Percentiles rank a stretch among this genome's conserved stretches.
phyloP scores from a whole-genome alignment of 2,888 invertebrate genomes.

The Merodon equestris region DNA sequence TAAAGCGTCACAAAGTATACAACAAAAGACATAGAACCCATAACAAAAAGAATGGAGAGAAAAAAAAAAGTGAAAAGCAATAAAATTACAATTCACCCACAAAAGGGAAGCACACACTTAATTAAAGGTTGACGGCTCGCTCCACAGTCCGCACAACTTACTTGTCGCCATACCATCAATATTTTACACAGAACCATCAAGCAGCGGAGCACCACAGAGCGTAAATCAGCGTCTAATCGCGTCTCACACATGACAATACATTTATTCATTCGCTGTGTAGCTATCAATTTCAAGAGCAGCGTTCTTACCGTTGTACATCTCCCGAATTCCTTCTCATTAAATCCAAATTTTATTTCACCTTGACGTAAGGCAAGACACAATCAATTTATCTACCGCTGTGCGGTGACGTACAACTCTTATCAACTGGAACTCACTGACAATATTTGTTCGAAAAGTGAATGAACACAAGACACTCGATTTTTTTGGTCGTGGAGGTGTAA shows the following conservation, averaged over 20 bases:
- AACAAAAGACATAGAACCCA: constrained; percentile 15
- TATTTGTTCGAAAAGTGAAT: too few species aligned
- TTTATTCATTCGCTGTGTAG: constrained; percentile 14
- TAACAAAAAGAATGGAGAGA: not conserved
- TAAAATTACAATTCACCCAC: constrained; percentile 54
- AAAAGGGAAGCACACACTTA: constrained; percentile 65
- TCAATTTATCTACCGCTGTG: constrained; percentile 11
- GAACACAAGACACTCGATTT: constrained; percentile 26
- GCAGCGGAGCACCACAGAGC: too few species aligned
- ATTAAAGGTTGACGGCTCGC: constrained; percentile 58
- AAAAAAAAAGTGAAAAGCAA: constrained; percentile 52
- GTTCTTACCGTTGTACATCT: constrained; percentile 61
- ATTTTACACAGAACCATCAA: too few species aligned
- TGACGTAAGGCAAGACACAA: constrained; percentile 39
- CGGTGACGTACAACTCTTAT: constrained; percentile 48
- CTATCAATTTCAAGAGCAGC: not conserved
- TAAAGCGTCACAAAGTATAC: constrained; percentile 49
- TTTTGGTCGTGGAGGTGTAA: constrained; percentile 36
- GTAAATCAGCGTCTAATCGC: too few species aligned
- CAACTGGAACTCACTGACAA: constrained; percentile 11
- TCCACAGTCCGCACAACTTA: constrained; percentile 10
- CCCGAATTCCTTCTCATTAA: constrained; percentile 66
- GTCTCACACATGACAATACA: constrained; percentile 48
- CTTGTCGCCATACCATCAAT: constrained; percentile 13
- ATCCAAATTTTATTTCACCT: constrained; percentile 45